These are phyloP conservation scores for Bellardia pandia DNA, from an alignment of 2,888 invertebrate genomes.

Conservation along the genomic window DNA sequence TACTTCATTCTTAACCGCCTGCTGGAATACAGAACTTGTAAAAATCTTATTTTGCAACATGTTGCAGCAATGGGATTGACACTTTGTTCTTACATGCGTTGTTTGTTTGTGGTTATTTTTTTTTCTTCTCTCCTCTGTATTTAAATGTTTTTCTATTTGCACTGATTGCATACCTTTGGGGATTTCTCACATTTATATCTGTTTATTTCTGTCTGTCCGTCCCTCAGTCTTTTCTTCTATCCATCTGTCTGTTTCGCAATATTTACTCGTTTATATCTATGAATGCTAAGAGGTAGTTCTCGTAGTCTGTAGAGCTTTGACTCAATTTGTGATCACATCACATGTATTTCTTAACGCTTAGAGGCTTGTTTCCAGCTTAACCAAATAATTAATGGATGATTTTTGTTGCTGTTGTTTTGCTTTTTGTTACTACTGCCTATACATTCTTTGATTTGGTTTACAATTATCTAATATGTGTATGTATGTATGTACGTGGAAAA, in stretches of 20 bases:
- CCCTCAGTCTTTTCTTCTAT: not conserved
- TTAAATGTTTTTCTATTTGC: constrained; percentile 60
- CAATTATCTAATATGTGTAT: constrained; percentile 43
- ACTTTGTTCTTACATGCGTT: constrained; percentile 71
- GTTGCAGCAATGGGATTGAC: constrained; percentile 73
- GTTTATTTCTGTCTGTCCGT: constrained; percentile 45
- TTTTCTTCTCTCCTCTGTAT: constrained; percentile 36
- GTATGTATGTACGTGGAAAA: not conserved
- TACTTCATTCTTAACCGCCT: constrained; percentile 49
- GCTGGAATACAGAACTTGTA: constrained; percentile 62
- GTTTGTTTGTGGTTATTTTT: constrained; percentile 25
- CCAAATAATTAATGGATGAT: constrained; percentile 71
- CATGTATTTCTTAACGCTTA: constrained; percentile 71
- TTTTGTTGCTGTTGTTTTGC: constrained; percentile 44
- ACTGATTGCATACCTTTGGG: constrained; percentile 73
- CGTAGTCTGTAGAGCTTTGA: constrained; percentile 61
- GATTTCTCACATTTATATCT: constrained; percentile 71
- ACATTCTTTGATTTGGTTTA: constrained; percentile 47
- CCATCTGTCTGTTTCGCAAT: constrained; percentile 54
- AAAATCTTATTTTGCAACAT: constrained; percentile 70
- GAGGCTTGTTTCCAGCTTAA: constrained; percentile 64
- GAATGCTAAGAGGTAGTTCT: constrained; percentile 24
- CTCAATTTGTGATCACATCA: constrained; percentile 70
- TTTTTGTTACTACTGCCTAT: constrained; percentile 3
- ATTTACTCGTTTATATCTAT: constrained; percentile 29